A percentile compares a stretch with the other conserved stretches of the same genome.
Evolutionary conservation across 2,797 vertebrate genomes (phyloP).

Genomic region (Ctenopoma kingsleyae): DNA sequence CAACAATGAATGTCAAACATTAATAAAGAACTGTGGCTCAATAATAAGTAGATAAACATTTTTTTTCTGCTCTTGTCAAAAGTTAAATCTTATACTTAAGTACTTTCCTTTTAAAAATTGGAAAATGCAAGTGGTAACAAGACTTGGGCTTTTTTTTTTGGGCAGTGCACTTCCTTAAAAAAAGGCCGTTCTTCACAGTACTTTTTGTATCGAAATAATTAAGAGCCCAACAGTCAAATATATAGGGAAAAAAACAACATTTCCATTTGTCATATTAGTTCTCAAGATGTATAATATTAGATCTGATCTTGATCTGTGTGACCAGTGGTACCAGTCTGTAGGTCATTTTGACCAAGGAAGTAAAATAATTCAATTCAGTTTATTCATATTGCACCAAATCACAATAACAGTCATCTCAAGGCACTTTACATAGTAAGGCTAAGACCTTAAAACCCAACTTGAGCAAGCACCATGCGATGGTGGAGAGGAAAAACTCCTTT

Average conservation of each 20-base stretch:
- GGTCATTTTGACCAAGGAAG: too few relatives aligned
- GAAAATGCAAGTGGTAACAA: too few relatives aligned
- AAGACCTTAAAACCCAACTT: too few relatives aligned
- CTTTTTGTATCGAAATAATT: background rate
- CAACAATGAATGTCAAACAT: slow-evolving; percentile 26
- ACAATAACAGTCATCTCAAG: too few relatives aligned
- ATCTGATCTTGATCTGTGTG: background rate
- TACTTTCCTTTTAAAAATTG: background rate
- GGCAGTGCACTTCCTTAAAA: slow-evolving; percentile 9
- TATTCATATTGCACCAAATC: too few relatives aligned
- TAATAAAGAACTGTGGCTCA: background rate
- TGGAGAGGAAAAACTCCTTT: too few relatives aligned
- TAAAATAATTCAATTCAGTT: too few relatives aligned
- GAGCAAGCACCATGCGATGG: too few relatives aligned
- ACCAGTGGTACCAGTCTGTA: background rate
- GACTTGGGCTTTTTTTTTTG: too few relatives aligned
- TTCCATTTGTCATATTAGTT: too few relatives aligned
- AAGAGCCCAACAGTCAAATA: background rate
- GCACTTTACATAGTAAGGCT: too few relatives aligned
- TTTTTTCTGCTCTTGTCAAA: slow-evolving; percentile 3
- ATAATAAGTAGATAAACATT: slow-evolving; percentile 9
- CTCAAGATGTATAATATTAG: too few relatives aligned
- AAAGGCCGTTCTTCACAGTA: background rate
- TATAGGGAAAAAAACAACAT: background rate
- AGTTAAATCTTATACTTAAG: background rate